These are phyloP conservation scores for Drosophila leontia DNA, from an alignment of 1,140 invertebrate genomes.

Conservation along the genomic window DNA sequence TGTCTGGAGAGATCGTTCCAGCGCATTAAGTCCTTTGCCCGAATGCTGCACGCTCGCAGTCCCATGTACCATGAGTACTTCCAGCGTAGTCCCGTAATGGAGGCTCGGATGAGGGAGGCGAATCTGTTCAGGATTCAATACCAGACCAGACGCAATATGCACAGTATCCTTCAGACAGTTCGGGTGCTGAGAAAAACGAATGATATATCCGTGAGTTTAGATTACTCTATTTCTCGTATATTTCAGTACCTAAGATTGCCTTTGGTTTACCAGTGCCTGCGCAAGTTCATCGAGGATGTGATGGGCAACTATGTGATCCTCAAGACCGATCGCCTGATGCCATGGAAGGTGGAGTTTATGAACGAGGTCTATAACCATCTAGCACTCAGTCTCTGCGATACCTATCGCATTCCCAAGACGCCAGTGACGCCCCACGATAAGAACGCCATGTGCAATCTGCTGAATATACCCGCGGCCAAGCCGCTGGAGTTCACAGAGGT, in stretches of 20 bases:
- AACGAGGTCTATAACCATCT: conserved; percentile 81
- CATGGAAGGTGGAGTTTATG: conserved; percentile 78
- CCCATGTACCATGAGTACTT: conserved; percentile 71
- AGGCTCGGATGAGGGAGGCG: conserved; percentile 28
- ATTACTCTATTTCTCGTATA: not conserved
- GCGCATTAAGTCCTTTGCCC: conserved; percentile 41
- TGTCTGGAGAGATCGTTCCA: conserved; percentile 30
- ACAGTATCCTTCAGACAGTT: conserved; percentile 61
- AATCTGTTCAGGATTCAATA: conserved; percentile 72
- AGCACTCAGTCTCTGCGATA: conserved; percentile 62
- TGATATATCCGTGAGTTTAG: conserved; percentile 44
- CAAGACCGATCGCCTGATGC: conserved; percentile 75
- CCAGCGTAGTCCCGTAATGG: conserved; percentile 11
- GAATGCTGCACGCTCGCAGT: conserved; percentile 73
- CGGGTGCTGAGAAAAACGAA: conserved; percentile 41
- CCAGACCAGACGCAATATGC: conserved; percentile 75
- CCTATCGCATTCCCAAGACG: conserved; percentile 33
- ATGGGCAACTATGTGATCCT: conserved; percentile 74
- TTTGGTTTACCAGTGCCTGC: conserved; percentile 28
- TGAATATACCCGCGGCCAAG: conserved; percentile 40
- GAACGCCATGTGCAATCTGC: conserved; percentile 58
- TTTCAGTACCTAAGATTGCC: not conserved
- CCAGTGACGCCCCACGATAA: conserved; percentile 56
- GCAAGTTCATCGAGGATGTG: conserved; percentile 62
- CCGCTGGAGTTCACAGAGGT: conserved; percentile 46